Evolutionary conservation across 2,113 vertebrate genomes (phyloP), one percentile per base, ranked within the genome.

Genomic region (Pedetes capensis): DNA sequence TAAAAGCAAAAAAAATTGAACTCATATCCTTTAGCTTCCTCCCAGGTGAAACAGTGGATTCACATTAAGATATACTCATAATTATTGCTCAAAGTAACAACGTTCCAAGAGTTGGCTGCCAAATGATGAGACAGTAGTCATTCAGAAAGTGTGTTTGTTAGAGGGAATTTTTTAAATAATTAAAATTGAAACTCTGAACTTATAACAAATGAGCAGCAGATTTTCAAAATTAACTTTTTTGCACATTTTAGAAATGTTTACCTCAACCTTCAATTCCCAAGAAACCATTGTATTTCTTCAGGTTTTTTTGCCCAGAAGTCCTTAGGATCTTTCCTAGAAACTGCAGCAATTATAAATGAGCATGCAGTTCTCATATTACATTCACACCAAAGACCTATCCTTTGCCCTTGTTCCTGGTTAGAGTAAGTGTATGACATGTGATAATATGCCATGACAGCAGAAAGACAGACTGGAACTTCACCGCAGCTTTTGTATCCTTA

Each of bases 211-310:
- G 97, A 97, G 85, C 89, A 68, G 95, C 81, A 95, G 64, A 86
- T 97, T 97, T 97, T 97, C 97, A 97, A 96, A 97, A 97, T 97
- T 97, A 97, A 96, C 95, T 96, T 96, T 93, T 97, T 96, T 94
- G 90, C 55, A 97, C 97, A 97, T 97, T 97, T 97, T 96, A 96
- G 92, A 96, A 96, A 93, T 63, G 84, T 95, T 97, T 97, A 64
- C 94, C 78, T 95, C 97, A 96, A 42, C 39, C 92, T 91, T 95
- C 75, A 94, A 57, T 97, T 97, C 97, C 96, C 94, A 94, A 90
- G 97, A 97, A 97, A 86, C 92, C 63, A 47, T 92, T 93, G 13
- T 95, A 71, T 88, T 69, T 97, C 81, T 96, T 97, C 74, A 92
- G 57, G n/a, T n/a, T 85, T 68, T 92, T 87, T 93, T 74, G 72